Evolutionary conservation across 2,113 vertebrate species (phyloP).

Genomic region (Callipepla californica): DNA sequence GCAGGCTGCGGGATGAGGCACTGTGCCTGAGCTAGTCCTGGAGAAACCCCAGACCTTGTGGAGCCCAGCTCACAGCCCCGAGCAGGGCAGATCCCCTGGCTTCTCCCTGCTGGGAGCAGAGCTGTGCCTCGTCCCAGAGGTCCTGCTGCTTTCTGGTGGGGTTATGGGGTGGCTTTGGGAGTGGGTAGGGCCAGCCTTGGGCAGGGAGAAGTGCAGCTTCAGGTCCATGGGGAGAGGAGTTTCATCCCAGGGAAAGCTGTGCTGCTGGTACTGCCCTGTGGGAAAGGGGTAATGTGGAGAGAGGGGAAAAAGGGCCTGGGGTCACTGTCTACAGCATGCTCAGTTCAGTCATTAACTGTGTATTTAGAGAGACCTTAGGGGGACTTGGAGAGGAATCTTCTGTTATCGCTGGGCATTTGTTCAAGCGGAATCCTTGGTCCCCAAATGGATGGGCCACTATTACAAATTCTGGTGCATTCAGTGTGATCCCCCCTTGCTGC

Average conservation of each 20-base stretch:
- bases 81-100: neutral
- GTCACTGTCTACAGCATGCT: neutral
- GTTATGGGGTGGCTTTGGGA: rapidly evolving
- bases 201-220: rapidly evolving
- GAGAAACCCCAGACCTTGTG: rapidly evolving
- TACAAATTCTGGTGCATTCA: neutral
- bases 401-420: neutral
- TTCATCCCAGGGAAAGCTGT: rapidly evolving
- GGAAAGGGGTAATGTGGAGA: neutral
- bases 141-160: neutral
- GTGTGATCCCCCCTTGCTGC: neutral
- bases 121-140: neutral
- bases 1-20: neutral
- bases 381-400: neutral
- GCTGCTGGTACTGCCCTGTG: neutral
- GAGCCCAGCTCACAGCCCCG: rapidly evolving
- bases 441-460: neutral
- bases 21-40: neutral
- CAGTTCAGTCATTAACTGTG: neutral
- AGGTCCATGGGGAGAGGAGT: neutral
- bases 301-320: neutral
- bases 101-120: neutral
- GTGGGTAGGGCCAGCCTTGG: neutral
- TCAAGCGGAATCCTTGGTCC: neutral
- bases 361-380: conserved; percentile 21